A percentile compares a stretch with the other conserved stretches of the same genome.
Evolutionary conservation across 2,113 vertebrate species (phyloP).

Genomic region (Zosterops borbonicus): DNA sequence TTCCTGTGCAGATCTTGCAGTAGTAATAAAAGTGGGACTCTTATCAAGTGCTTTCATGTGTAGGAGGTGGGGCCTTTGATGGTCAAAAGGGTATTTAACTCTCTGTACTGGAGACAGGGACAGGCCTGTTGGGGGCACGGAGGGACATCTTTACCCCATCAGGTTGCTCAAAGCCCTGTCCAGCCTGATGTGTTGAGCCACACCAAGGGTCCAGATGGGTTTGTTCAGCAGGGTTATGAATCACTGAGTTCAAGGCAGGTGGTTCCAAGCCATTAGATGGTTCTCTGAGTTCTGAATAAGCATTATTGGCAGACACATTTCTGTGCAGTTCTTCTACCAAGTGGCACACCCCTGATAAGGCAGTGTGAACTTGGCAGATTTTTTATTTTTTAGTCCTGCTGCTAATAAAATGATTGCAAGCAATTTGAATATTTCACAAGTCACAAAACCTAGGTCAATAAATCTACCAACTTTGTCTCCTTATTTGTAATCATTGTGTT

Average conservation of each 20-base stretch:
- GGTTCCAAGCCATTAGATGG: neutral
- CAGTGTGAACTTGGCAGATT: neutral
- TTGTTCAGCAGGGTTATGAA: neutral
- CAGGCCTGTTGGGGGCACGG: neutral
- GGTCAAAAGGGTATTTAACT: neutral
- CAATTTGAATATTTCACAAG: neutral
- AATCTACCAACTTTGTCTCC: neutral
- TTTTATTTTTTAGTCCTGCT: neutral
- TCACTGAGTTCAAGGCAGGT: neutral
- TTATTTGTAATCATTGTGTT: neutral
- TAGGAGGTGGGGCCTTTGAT: neutral
- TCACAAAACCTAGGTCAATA: neutral
- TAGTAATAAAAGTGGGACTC: neutral
- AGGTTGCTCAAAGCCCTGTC: neutral
- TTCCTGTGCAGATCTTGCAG: neutral
- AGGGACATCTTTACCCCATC: too few species aligned
- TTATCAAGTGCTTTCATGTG: fast-evolving
- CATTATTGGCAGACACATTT: neutral
- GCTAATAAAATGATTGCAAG: neutral
- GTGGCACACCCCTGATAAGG: neutral
- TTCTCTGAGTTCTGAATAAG: neutral
- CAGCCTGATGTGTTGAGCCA: neutral
- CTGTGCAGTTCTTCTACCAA: neutral
- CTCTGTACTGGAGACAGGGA: neutral
- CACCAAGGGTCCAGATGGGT: too few species aligned